These are phyloP conservation scores for Natator depressus DNA, from an alignment of 2,113 vertebrate genomes.

Conservation along the genomic window DNA sequence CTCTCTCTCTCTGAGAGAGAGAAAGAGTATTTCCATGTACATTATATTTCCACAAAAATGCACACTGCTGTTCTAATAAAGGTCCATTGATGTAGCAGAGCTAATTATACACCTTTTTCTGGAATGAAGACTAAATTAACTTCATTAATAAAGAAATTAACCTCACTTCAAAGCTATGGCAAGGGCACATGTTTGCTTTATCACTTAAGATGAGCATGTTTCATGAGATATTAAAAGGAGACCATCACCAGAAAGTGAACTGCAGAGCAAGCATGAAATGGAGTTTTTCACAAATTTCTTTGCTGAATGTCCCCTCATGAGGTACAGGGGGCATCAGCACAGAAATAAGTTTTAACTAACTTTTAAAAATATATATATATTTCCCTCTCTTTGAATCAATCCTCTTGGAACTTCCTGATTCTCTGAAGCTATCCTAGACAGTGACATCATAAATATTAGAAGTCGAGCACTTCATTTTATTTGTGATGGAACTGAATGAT, in stretches of 20 bases:
- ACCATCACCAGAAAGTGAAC: background rate
- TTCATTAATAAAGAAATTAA: conserved; percentile 4
- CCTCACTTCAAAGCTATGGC: conserved; percentile 21
- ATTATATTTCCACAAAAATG: conserved; percentile 9
- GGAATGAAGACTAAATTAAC: background rate
- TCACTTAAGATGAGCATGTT: background rate
- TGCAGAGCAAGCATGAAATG: background rate
- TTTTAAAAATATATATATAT: background rate
- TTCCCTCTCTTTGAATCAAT: conserved; percentile 3
- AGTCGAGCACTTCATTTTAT: conserved; percentile 14
- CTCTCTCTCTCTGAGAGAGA: background rate
- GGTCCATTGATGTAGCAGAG: conserved; percentile 37
- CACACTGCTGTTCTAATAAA: conserved; percentile 39
- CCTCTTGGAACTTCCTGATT: background rate
- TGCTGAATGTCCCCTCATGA: background rate
- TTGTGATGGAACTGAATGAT: background rate
- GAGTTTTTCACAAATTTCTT: background rate
- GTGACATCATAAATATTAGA: conserved; percentile 1
- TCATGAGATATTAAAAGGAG: background rate
- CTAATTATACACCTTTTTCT: conserved; percentile 26
- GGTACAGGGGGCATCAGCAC: background rate
- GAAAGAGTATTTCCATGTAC: background rate
- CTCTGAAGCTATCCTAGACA: background rate
- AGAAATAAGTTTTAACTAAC: background rate
- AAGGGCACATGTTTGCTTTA: background rate